Evolutionary conservation across 2,113 vertebrate species (phyloP), one percentile per base, ranked within the genome.

Genomic region (Manacus vitellinus): DNA sequence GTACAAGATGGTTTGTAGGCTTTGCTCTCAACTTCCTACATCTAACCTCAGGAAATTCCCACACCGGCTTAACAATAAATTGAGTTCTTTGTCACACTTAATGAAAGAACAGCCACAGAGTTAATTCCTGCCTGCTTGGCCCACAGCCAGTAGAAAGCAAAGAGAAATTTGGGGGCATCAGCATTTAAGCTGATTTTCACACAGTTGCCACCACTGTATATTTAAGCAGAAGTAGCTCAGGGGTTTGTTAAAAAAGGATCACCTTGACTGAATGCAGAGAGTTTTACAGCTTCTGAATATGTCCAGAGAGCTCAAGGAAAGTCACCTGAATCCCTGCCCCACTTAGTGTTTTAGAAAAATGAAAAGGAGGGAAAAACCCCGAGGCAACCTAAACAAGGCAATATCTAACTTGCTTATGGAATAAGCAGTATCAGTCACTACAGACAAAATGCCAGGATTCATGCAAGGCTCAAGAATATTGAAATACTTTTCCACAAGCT

Each of bases 21-120:
- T 96, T 88, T 79, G 71, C 85, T 92, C 92, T 88, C 78, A 80
- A 95, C 88, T 89, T 90, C 65, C 92, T 59, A 80, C 83, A 71
- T 23, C 46, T 83, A 90, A 94, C 93, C 82, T 73, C 72, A 44
- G 55, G 85, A 96, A 96, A 97, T 92, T 94, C 96, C 90, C 94
- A 92, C 43, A 83, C 59, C 72, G 47, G 78, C 59, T 93, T 85
- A 96, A 86, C 75, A 67, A 88, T 71, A 90, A 95, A 95, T 92
- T 76, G 94, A 92, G 78, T 88, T 74, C 81, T 88, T 92, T 94
- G 94, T 94, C 95, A 83, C 67, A 11, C 68, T 51, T 94, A 93
- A 96, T 90, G 81, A 80, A 80, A 77, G 85, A 90, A 92, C 63
- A 90, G 82, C 55, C 76, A 92, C 62, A 46, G 86, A 91, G 90